These are phyloP conservation scores for Eudyptes chrysolophus DNA, from an alignment of 2,113 vertebrate genomes.

Conservation along the genomic window DNA sequence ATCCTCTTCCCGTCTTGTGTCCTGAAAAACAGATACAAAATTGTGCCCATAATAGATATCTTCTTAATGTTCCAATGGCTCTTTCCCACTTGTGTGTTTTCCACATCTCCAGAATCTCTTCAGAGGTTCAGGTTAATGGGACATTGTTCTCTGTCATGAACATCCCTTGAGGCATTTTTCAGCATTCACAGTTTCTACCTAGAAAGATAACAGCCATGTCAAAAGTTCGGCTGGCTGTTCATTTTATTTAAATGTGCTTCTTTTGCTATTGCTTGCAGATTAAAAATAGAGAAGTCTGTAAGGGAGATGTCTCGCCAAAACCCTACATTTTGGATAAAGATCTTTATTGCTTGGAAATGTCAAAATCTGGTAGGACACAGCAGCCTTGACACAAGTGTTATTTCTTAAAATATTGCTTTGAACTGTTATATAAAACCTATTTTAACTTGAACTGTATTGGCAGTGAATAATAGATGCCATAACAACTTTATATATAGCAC, in stretches of 20 bases:
- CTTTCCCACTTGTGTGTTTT: neutral
- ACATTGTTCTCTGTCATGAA: neutral
- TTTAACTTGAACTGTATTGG: conserved; percentile 69
- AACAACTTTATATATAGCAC: conserved; percentile 67
- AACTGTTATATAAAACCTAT: conserved; percentile 68
- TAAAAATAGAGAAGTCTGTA: conserved; percentile 37
- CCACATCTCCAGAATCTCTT: neutral
- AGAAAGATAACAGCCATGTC: conserved; percentile 46
- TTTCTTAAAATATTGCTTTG: conserved; percentile 68
- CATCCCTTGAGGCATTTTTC: conserved; percentile 2
- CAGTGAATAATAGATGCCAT: conserved; percentile 70
- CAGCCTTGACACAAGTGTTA: conserved; percentile 57
- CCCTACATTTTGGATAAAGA: conserved; percentile 51
- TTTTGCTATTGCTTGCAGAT: conserved; percentile 33
- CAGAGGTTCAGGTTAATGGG: conserved; percentile 45
- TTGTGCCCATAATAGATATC: neutral
- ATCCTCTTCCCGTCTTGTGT: neutral
- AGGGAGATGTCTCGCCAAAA: conserved; percentile 41
- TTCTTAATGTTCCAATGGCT: neutral
- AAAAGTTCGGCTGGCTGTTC: conserved; percentile 54
- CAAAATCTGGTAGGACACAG: conserved; percentile 64
- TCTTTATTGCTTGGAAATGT: conserved; percentile 60
- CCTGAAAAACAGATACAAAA: conserved; percentile 11
- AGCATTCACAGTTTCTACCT: neutral
- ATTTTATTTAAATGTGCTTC: conserved; percentile 47